phyloP scores from a whole-genome alignment of 2,888 invertebrate species.

The Dermolepida albohirtum region DNA sequence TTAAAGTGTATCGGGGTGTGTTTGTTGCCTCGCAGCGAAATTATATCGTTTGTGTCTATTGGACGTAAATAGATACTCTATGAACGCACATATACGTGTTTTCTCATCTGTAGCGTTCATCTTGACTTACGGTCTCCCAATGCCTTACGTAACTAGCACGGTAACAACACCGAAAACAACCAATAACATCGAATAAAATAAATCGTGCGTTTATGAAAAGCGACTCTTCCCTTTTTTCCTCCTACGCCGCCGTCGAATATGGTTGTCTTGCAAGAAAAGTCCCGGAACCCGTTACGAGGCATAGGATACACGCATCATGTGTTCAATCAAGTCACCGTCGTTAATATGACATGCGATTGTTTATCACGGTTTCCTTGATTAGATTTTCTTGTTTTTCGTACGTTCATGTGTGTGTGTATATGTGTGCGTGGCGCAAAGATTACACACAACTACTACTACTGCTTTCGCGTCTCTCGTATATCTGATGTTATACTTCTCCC shows the following conservation, averaged over 20 bases:
- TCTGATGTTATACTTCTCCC: constrained; percentile 15
- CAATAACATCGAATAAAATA: constrained; percentile 54
- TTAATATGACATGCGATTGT: constrained; percentile 62
- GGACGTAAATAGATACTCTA: neutral
- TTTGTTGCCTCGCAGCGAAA: neutral
- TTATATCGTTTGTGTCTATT: constrained; percentile 2
- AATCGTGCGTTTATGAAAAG: constrained; percentile 55
- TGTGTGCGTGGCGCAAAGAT: no score
- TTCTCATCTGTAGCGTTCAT: constrained; percentile 40
- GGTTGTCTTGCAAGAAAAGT: neutral
- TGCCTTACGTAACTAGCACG: constrained; percentile 44
- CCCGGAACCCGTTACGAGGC: constrained; percentile 1
- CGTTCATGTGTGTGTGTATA: constrained; percentile 1
- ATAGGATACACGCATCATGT: constrained; percentile 62
- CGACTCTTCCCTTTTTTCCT: constrained; percentile 32
- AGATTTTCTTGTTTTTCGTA: constrained; percentile 57
- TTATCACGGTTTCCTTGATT: constrained; percentile 58
- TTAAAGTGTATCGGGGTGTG: no score
- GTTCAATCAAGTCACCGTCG: constrained; percentile 58
- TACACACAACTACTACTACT: no score
- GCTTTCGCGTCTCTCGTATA: neutral
- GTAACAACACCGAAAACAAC: constrained; percentile 10
- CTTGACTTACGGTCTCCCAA: constrained; percentile 24
- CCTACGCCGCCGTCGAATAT: constrained; percentile 44
- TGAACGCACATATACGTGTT: constrained; percentile 35